Evolutionary conservation across 2,888 invertebrate genomes (phyloP), one percentile per base, ranked within the genome.

Genomic region (Ectemnius cavifrons): DNA sequence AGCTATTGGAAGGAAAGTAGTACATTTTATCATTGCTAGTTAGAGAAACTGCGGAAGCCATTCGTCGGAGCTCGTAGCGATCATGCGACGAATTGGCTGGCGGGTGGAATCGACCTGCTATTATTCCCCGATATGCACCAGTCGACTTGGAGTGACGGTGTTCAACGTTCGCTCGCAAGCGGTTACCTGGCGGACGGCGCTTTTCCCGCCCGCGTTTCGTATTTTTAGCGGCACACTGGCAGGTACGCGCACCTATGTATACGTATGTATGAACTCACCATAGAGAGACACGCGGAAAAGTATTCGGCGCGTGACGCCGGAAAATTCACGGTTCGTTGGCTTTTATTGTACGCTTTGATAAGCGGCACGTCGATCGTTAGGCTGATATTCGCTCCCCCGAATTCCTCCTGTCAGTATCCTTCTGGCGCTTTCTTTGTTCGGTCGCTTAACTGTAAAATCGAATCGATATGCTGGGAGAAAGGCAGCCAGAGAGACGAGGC

Each of bases 281-380:
- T 23, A 2, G 23, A 23, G 46, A 57, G 18, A 18, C 65, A 46
- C 67, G 64, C 63, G 69, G 69, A 49, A 76, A 72, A 71, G 74
- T 63, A 79, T 74, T 72, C 63, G 76, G 67, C 73, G 71, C 77
- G 72, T 71, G 77, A 77, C 70, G 77, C 71, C 61, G 67, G 78
- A 73, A 78, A 76, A 80, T 80, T 80, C 77, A 79, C 77, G 77
- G 75, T 80, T 77, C 80, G 79, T 77, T 79, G 79, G 28, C 60
- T 77, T 74, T 77, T 68, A 77, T 74, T 68, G 79, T 77, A 75
- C 74, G 79, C 79, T 80, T 79, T 80, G 80, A 77, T 79, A 77
- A 74, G 72, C 27, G 71, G 59, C 74, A 46, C 28, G 73, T 74
- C 68, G 78, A 63, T 71, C 78, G 68, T 70, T 63, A 67, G 63